These are phyloP conservation scores for Botia kubotai DNA, from an alignment of 2,797 vertebrate genomes.

Conservation along the genomic window DNA sequence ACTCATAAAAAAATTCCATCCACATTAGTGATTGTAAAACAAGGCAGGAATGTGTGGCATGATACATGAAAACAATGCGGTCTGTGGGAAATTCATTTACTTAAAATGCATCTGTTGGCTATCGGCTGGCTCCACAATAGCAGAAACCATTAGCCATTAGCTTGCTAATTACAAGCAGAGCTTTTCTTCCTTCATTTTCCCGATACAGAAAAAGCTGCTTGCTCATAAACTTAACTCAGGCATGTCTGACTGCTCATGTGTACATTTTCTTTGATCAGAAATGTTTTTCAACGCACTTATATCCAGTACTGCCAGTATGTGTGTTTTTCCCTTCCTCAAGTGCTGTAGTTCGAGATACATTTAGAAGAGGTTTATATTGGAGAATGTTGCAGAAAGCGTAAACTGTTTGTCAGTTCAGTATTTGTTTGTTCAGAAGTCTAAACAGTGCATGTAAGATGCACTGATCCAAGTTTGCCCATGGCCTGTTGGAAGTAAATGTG, in stretches of 20 bases:
- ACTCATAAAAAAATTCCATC: conserved; percentile 42
- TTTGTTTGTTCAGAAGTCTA: conserved; percentile 82
- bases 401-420: conserved; percentile 81
- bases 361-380: conserved; percentile 40
- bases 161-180: conserved; percentile 71
- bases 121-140: conserved; percentile 70
- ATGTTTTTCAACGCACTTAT: conserved; percentile 3
- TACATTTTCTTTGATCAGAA: conserved; percentile 34
- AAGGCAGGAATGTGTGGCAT: conserved; percentile 75
- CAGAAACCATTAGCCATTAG: conserved; percentile 66
- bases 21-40: conserved; percentile 79
- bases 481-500: conserved; percentile 7
- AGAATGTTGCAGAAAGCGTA: conserved; percentile 71
- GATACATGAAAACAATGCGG: conserved; percentile 78
- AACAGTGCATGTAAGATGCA: conserved; percentile 77
- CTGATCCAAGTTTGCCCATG: conserved; percentile 32
- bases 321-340: conserved; percentile 25
- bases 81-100: conserved; percentile 76
- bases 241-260: neutral
- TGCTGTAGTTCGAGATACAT: conserved; percentile 35
- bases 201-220: conserved; percentile 20
- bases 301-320: neutral
- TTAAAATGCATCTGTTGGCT: conserved; percentile 74
- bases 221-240: conserved; percentile 34
- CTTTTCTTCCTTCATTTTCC: conserved; percentile 49